Percentiles rank a stretch among this genome's conserved stretches.
Evolutionary conservation across 2,888 invertebrate genomes (phyloP).

Genomic region (Dromius quadrimaculatus): DNA sequence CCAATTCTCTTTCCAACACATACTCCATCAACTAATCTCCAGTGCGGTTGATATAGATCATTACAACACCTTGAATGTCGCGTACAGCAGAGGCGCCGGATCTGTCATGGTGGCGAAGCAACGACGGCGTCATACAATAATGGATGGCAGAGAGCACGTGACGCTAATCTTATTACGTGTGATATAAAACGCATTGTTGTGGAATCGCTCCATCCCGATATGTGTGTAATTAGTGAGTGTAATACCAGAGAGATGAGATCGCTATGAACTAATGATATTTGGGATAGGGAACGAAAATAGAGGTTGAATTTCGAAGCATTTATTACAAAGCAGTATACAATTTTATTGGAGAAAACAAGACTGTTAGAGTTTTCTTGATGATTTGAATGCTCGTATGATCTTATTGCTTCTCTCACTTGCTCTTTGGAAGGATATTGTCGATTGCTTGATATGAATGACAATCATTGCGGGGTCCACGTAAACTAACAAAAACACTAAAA

Average conservation of each 20-base stretch:
- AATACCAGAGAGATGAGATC: constrained; percentile 19
- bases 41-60: constrained; percentile 26
- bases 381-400: no score
- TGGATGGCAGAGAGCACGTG: constrained; percentile 42
- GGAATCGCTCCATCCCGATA: constrained; percentile 47
- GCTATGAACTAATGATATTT: not conserved
- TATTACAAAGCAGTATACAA: not conserved
- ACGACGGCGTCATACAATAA: constrained; percentile 29
- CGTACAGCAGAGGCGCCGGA: not conserved
- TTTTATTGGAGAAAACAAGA: no score
- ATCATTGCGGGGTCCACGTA: no score
- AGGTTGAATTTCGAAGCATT: not conserved
- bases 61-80: constrained; percentile 38
- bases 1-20: no score
- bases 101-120: not conserved
- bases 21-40: no score
- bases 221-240: constrained; percentile 50
- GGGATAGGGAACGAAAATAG: not conserved
- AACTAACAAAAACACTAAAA: no score
- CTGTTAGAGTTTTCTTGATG: no score
- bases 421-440: no score
- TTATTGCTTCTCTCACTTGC: no score
- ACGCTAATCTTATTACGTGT: constrained; percentile 51
- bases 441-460: no score
- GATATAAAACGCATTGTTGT: constrained; percentile 52